Evolutionary conservation across 2,888 invertebrate species (phyloP).

Genomic region (Agrochola macilenta): DNA sequence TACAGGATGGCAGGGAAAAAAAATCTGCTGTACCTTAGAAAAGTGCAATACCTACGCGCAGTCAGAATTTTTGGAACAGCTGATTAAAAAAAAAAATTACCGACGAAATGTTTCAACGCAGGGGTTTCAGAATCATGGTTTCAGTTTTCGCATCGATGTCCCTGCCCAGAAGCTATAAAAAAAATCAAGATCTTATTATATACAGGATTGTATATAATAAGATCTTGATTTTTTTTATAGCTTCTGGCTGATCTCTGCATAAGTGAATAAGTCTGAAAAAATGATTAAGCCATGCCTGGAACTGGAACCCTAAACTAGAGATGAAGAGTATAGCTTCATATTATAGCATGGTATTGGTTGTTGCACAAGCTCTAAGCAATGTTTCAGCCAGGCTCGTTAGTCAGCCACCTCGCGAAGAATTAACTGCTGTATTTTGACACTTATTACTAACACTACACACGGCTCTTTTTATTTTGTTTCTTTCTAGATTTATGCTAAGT

Average conservation of each 20-base stretch:
- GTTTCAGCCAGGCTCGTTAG: constrained; percentile 85
- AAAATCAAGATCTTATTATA: too few species aligned
- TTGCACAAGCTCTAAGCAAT: constrained; percentile 66
- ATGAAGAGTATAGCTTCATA: not conserved
- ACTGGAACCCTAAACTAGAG: not conserved
- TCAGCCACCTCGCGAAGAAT: constrained; percentile 86
- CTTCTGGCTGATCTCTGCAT: not conserved
- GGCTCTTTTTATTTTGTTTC: constrained; percentile 71
- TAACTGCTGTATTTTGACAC: constrained; percentile 87
- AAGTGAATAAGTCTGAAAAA: not conserved
- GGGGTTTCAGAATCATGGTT: too few species aligned
- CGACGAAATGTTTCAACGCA: too few species aligned
- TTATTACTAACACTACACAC: constrained; percentile 81
- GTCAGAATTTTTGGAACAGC: too few species aligned
- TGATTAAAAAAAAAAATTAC: too few species aligned
- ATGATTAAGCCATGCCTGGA: not conserved
- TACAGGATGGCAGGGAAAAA: too few species aligned
- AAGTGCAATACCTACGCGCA: too few species aligned
- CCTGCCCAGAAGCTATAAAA: too few species aligned
- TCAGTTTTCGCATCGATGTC: too few species aligned
- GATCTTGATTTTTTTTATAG: too few species aligned
- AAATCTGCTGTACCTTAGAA: too few species aligned
- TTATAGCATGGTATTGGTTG: constrained; percentile 41
- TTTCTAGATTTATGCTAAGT: constrained; percentile 74
- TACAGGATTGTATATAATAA: not conserved